Conservation (phyloP, 2,888 invertebrate species). For the Mimumesa dahlbomi region DNA sequence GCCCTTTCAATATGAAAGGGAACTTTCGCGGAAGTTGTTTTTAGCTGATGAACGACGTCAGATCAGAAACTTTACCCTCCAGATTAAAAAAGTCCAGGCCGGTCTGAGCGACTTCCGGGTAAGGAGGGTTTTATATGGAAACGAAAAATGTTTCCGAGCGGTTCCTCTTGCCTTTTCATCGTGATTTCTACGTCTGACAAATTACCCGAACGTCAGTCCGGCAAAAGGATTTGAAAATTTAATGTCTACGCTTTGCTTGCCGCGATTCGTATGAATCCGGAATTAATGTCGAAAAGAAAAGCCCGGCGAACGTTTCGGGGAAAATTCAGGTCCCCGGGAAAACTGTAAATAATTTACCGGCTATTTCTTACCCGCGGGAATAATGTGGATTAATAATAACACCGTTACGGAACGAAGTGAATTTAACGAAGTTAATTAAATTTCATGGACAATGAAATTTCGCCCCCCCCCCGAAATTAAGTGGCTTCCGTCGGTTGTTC, state of each 20-base stretch:
- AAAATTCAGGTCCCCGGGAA: too few relatives aligned
- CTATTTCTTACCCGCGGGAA: too few relatives aligned
- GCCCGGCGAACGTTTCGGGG: too few relatives aligned
- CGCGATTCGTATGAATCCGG: neutral
- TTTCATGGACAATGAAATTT: too few relatives aligned
- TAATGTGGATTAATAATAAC: too few relatives aligned
- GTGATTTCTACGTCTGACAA: slow-evolving; percentile 3
- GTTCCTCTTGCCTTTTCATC: neutral
- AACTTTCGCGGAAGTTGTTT: slow-evolving; percentile 41
- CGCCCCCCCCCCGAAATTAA: too few relatives aligned
- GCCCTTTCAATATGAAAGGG: slow-evolving; percentile 20
- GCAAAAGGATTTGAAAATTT: neutral
- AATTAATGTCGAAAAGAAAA: too few relatives aligned
- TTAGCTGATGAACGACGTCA: slow-evolving; percentile 38
- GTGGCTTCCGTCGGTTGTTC: too few relatives aligned
- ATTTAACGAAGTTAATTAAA: too few relatives aligned
- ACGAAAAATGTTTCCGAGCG: slow-evolving; percentile 17
- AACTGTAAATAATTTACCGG: too few relatives aligned
- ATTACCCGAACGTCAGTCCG: slow-evolving; percentile 3
- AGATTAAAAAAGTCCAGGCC: slow-evolving; percentile 49
- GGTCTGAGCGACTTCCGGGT: neutral
- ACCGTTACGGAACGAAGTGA: too few relatives aligned
- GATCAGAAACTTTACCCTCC: slow-evolving; percentile 41
- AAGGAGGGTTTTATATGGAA: slow-evolving; percentile 20
- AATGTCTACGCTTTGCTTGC: neutral